Percentiles rank a stretch among this genome's conserved stretches.
Evolutionary conservation across 2,888 invertebrate species (phyloP).

Genomic region (Strigamia transsilvanica): DNA sequence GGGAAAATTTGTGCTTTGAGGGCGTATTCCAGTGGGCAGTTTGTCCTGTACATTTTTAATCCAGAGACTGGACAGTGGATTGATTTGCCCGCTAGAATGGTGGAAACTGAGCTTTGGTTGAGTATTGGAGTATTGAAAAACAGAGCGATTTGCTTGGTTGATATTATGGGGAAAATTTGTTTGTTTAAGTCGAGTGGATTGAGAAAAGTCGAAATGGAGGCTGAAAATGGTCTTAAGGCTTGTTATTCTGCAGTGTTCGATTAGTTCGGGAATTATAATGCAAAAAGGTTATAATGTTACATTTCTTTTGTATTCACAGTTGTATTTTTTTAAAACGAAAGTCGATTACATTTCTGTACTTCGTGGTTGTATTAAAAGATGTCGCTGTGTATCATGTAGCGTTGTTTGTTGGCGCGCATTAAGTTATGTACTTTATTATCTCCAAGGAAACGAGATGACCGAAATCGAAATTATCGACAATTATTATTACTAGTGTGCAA

Average conservation of each 20-base stretch:
- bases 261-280: not conserved
- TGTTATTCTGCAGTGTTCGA: not conserved
- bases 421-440: not conserved
- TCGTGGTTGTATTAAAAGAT: not conserved
- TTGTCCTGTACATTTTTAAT: not conserved
- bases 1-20: not conserved
- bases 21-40: not conserved
- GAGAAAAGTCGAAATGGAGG: not conserved
- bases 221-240: not conserved
- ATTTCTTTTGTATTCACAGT: too few relatives aligned
- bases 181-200: not conserved
- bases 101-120: not conserved
- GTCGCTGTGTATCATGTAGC: not conserved
- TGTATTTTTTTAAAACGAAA: too few relatives aligned
- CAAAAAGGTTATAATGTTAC: too few relatives aligned
- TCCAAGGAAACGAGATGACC: not conserved
- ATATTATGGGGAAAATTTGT: not conserved
- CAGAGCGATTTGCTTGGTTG: not conserved
- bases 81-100: not conserved
- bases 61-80: not conserved
- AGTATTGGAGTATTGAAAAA: not conserved
- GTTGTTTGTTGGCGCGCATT: not conserved
- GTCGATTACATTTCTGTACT: not conserved
- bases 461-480: constrained; percentile 21
- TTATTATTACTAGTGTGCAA: not conserved